A percentile compares a stretch with the other conserved stretches of the same genome.
Conservation (phyloP, 2,113 vertebrate genomes). For the Prietella phreatophila region DNA sequence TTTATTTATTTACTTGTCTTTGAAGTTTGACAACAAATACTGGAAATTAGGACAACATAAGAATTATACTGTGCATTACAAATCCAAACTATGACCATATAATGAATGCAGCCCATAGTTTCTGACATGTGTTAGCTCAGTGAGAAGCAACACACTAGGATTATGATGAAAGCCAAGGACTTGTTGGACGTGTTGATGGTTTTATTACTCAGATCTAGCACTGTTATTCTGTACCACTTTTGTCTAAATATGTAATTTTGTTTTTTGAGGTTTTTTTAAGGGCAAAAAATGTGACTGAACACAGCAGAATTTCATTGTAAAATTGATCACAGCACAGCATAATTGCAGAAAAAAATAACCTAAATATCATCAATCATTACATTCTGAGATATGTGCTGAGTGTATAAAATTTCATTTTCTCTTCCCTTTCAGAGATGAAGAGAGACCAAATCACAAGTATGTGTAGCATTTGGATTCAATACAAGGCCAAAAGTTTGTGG, state of each 20-base stretch:
- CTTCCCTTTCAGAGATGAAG: conserved; percentile 79
- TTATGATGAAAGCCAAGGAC: conserved; percentile 7
- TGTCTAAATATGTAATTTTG: not conserved
- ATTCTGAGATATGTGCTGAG: not conserved
- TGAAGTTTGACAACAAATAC: not conserved
- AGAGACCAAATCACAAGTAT: conserved; percentile 91
- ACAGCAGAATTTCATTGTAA: conserved; percentile 2
- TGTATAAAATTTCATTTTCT: conserved; percentile 33
- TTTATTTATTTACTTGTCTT: not conserved
- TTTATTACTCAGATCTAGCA: not conserved
- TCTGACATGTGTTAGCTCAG: not conserved
- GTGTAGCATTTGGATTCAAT: conserved; percentile 56
- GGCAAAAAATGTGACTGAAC: conserved; percentile 12
- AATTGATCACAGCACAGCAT: not conserved
- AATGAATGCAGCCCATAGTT: too few relatives aligned
- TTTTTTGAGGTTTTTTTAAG: not conserved
- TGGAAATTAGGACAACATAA: not conserved
- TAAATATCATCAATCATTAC: conserved; percentile 9
- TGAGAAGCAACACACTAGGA: not conserved
- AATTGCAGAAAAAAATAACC: not conserved
- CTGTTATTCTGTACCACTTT: not conserved
- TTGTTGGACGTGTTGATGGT: not conserved
- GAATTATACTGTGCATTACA: not conserved
- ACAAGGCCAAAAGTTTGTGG: not conserved
- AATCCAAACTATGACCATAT: not conserved